Conservation (phyloP, 2,113 vertebrate species). For the Puffinus mauretanicus region DNA sequence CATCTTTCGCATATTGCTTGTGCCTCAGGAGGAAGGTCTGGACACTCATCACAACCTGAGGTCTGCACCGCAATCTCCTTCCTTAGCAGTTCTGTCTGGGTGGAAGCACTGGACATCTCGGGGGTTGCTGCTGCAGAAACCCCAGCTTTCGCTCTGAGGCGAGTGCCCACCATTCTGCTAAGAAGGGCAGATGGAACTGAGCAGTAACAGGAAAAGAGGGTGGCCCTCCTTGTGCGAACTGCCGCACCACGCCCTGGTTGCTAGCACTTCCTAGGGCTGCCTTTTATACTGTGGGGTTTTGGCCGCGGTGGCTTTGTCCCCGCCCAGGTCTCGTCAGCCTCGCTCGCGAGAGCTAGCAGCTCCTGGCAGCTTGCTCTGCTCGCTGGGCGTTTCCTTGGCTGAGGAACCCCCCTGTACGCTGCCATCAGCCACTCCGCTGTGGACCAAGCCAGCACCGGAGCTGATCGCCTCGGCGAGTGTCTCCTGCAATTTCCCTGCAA, state of each 20-base stretch:
- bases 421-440: fast-evolving
- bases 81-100: not conserved
- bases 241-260: fast-evolving
- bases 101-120: not conserved
- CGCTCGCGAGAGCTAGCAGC: too few species aligned
- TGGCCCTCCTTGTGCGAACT: too few species aligned
- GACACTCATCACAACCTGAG: not conserved
- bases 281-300: too few species aligned
- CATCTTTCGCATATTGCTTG: not conserved
- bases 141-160: not conserved
- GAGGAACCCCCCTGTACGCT: not conserved
- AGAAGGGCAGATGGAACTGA: too few species aligned
- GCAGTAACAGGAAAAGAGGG: not conserved
- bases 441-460: fast-evolving
- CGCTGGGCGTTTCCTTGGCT: not conserved
- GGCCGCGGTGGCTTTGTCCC: not conserved
- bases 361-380: fast-evolving
- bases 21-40: not conserved
- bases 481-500: not conserved
- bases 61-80: not conserved
- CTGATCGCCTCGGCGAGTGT: not conserved
- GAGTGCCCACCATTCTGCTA: too few species aligned
- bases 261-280: not conserved
- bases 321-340: not conserved
- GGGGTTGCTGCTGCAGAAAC: not conserved